Conservation (phyloP, 2,113 vertebrate genomes). For the Condylura cristata region DNA sequence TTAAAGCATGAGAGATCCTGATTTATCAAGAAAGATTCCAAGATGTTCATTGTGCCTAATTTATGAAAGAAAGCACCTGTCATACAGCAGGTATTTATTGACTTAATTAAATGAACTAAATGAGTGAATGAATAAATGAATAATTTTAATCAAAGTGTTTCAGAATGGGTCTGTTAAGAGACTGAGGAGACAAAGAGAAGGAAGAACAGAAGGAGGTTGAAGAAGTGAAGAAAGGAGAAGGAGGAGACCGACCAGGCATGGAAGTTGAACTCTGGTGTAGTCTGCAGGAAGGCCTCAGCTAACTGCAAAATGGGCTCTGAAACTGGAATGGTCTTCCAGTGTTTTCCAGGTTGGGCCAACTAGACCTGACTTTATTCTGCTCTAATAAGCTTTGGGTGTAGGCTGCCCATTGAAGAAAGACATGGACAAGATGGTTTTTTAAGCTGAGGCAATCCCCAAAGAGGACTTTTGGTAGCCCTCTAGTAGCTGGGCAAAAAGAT, state of each 20-base stretch:
- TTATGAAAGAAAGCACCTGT: background rate
- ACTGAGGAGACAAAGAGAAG: background rate
- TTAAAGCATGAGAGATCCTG: background rate
- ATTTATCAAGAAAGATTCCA: conserved; percentile 11
- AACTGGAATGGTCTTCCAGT: background rate
- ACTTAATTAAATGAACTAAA: background rate
- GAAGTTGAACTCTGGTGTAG: background rate
- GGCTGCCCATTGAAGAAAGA: background rate
- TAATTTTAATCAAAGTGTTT: background rate
- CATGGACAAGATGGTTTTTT: background rate
- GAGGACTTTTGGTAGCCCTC: background rate
- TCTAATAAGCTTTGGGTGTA: background rate
- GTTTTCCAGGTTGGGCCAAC: background rate
- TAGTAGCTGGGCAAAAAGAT: background rate
- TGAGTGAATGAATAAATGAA: background rate
- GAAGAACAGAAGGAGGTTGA: too few relatives aligned
- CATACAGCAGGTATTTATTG: background rate
- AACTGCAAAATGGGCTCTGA: background rate
- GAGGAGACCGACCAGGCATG: background rate
- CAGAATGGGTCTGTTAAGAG: background rate
- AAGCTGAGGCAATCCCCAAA: background rate
- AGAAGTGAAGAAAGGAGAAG: background rate
- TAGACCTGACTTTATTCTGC: background rate
- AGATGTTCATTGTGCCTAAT: background rate
- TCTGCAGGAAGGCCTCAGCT: background rate